A percentile compares a stretch with the other conserved stretches of the same genome.
These are phyloP conservation scores for Harpagoxenus sublaevis DNA, from an alignment of 2,888 invertebrate species.

Conservation along the genomic window DNA sequence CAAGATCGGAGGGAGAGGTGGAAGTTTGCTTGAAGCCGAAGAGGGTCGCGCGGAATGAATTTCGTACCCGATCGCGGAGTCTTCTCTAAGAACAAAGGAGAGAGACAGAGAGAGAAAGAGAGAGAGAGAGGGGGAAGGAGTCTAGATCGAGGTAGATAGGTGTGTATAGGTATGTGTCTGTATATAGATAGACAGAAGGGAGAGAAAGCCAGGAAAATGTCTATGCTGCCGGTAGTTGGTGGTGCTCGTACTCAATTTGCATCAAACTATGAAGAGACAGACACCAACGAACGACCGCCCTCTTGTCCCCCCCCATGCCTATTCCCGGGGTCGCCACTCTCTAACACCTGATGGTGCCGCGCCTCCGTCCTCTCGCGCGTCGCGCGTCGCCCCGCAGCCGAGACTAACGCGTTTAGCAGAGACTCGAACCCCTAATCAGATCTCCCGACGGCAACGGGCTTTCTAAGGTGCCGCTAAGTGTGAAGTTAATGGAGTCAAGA, in stretches of 20 bases:
- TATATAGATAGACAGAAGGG: background rate
- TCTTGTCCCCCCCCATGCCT: conserved; percentile 14
- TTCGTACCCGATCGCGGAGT: conserved; percentile 80
- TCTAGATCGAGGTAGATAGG: conserved; percentile 51
- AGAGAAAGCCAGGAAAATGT: conserved; percentile 60
- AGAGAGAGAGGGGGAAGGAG: background rate
- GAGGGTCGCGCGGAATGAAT: conserved; percentile 79
- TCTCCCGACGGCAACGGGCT: conserved; percentile 81
- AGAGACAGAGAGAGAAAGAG: background rate
- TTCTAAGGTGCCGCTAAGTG: conserved; percentile 84
- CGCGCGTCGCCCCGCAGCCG: conserved; percentile 73
- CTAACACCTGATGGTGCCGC: conserved; percentile 74
- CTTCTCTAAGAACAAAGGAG: conserved; percentile 69
- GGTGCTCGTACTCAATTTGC: conserved; percentile 84
- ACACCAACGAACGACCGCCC: conserved; percentile 59
- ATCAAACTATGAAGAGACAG: conserved; percentile 80
- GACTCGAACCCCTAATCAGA: conserved; percentile 86
- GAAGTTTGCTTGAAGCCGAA: conserved; percentile 50
- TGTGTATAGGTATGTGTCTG: conserved; percentile 15
- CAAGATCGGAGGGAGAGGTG: conserved; percentile 63
- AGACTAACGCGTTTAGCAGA: conserved; percentile 86
- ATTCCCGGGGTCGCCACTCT: conserved; percentile 60
- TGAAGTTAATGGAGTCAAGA: conserved; percentile 86
- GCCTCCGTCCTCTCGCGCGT: conserved; percentile 62
- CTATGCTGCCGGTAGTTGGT: conserved; percentile 75